Evolutionary conservation across 2,113 vertebrate genomes (phyloP).

Genomic region (Murina feae): DNA sequence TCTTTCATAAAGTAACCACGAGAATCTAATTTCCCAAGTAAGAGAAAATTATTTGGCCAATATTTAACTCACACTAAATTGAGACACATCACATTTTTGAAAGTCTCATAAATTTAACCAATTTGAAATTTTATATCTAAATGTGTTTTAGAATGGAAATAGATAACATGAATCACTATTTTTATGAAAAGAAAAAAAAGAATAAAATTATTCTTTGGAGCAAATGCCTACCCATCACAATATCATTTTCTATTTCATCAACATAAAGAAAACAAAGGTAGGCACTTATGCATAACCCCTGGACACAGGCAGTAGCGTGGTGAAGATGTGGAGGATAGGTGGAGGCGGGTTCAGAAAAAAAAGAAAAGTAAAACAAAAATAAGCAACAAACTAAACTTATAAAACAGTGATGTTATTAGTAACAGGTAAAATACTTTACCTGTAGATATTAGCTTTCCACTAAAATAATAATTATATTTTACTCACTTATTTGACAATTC

Average conservation of each 20-base stretch:
- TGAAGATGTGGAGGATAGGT: too few species aligned
- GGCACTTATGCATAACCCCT: too few species aligned
- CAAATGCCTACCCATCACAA: background rate
- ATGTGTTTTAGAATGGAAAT: background rate
- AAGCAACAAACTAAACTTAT: background rate
- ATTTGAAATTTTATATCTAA: background rate
- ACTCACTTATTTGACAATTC: background rate
- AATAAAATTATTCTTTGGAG: background rate
- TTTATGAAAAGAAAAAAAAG: background rate
- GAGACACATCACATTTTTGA: background rate
- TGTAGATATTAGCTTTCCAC: background rate
- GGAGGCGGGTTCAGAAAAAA: too few species aligned
- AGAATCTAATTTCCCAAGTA: background rate
- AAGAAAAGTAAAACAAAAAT: background rate
- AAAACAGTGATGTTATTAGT: background rate
- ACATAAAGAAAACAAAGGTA: background rate
- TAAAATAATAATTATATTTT: background rate
- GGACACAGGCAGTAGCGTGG: too few species aligned
- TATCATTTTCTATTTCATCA: background rate
- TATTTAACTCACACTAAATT: background rate
- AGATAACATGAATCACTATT: background rate
- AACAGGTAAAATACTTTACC: background rate
- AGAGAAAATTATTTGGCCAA: background rate
- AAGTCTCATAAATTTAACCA: background rate
- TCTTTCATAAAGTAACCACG: background rate